phyloP scores from a whole-genome alignment of 2,888 invertebrate genomes.

The Drosophila quinaria region DNA sequence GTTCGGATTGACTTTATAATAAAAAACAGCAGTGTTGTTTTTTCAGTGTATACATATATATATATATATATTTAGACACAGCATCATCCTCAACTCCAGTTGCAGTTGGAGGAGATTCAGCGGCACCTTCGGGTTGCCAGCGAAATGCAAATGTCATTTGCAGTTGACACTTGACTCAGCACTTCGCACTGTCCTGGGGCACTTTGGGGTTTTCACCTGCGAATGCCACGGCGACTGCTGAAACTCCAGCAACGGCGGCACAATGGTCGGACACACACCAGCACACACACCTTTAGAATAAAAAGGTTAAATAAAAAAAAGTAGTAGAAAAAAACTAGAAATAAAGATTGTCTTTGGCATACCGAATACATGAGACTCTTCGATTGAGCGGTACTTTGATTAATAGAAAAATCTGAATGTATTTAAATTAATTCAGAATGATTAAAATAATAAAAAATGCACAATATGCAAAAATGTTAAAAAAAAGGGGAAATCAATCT shows the following conservation, averaged over 20 bases:
- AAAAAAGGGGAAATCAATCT: too few species aligned
- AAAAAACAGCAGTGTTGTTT: too few species aligned
- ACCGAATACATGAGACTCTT: background rate
- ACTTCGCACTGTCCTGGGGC: conserved; percentile 80
- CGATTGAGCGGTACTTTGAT: background rate
- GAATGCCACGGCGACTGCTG: conserved; percentile 36
- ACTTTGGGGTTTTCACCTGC: conserved; percentile 81
- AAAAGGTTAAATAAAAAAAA: conserved; percentile 69
- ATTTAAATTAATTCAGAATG: too few species aligned
- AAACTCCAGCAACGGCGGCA: conserved; percentile 56
- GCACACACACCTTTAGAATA: conserved; percentile 34
- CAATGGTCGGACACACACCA: conserved; percentile 54
- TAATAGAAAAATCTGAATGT: too few species aligned
- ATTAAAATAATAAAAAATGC: too few species aligned
- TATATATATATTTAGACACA: background rate
- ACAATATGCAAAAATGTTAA: too few species aligned
- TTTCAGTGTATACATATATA: too few species aligned
- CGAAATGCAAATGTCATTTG: conserved; percentile 81
- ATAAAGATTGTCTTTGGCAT: background rate
- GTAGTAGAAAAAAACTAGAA: conserved; percentile 6
- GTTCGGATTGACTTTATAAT: too few species aligned
- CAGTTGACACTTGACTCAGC: conserved; percentile 81
- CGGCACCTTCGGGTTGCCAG: conserved; percentile 57
- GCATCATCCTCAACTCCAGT: conserved; percentile 3
- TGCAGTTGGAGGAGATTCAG: background rate